Percentiles rank a stretch among this genome's conserved stretches.
phyloP scores from a whole-genome alignment of 2,888 invertebrate genomes.

The Hypercompe scribonia region DNA sequence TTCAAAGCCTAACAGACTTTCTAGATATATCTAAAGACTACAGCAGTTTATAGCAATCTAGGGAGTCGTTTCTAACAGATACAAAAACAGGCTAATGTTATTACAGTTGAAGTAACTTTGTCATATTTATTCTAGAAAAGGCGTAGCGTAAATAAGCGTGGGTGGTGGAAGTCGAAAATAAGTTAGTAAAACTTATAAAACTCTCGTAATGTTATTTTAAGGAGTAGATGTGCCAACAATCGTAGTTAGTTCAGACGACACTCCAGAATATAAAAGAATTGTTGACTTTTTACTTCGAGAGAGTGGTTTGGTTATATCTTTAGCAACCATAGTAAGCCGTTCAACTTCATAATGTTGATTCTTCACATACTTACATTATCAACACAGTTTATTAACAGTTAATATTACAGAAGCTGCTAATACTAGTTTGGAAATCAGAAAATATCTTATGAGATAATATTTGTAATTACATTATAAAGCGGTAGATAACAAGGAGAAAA shows the following conservation, averaged over 20 bases:
- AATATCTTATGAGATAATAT: slow-evolving; percentile 8
- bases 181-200: slow-evolving; percentile 32
- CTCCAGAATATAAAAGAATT: slow-evolving; percentile 71
- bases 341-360: slow-evolving; percentile 71
- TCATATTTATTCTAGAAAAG: slow-evolving; percentile 14
- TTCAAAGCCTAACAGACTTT: not conserved
- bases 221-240: slow-evolving; percentile 44
- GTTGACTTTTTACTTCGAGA: slow-evolving; percentile 81
- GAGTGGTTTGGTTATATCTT: slow-evolving; percentile 76
- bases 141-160: slow-evolving; percentile 16
- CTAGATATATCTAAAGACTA: not conserved
- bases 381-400: slow-evolving; percentile 73
- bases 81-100: not conserved
- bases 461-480: not conserved
- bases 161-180: slow-evolving; percentile 32
- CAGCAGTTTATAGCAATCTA: not conserved
- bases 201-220: slow-evolving; percentile 43
- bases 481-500: not conserved
- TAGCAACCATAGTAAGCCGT: slow-evolving; percentile 78
- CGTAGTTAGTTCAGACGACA: slow-evolving; percentile 59
- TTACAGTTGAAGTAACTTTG: slow-evolving; percentile 9
- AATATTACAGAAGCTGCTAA: slow-evolving; percentile 63
- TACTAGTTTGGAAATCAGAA: slow-evolving; percentile 54
- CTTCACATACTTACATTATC: slow-evolving; percentile 76
- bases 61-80: not conserved